Evolutionary conservation across 2,113 vertebrate genomes (phyloP).

Genomic region (Agelaius tricolor): DNA sequence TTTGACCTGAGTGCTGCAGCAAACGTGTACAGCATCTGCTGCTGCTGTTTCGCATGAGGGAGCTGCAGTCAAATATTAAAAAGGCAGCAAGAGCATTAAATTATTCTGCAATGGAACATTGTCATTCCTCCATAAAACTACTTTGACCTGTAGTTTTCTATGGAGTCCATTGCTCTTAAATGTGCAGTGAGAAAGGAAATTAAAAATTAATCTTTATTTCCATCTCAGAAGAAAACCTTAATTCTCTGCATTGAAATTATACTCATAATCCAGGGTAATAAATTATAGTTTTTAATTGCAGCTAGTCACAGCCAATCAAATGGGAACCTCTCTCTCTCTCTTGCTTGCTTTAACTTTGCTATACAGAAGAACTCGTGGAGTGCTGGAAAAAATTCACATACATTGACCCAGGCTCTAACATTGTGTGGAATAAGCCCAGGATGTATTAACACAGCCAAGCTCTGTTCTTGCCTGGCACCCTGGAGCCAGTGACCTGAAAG

Average conservation of each 20-base stretch:
- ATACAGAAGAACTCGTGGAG: constrained; percentile 8
- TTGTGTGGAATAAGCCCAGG: background rate
- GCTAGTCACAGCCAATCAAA: constrained; percentile 71
- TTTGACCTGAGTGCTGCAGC: constrained; percentile 61
- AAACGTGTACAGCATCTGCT: background rate
- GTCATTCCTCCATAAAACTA: constrained; percentile 75
- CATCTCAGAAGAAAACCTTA: constrained; percentile 84
- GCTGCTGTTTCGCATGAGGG: constrained; percentile 65
- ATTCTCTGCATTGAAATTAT: constrained; percentile 82
- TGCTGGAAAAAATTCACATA: background rate
- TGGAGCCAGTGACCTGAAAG: background rate
- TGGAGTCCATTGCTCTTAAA: constrained; percentile 73
- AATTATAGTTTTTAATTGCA: constrained; percentile 78
- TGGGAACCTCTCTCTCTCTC: constrained; percentile 15
- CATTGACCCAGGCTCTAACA: background rate
- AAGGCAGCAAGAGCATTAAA: constrained; percentile 72
- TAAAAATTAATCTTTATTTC: constrained; percentile 88
- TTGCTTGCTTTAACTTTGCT: constrained; percentile 53
- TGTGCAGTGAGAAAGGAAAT: constrained; percentile 83
- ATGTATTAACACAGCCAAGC: background rate
- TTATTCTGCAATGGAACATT: constrained; percentile 70
- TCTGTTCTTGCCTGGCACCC: background rate
- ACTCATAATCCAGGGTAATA: constrained; percentile 77
- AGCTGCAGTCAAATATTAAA: constrained; percentile 76
- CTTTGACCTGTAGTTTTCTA: constrained; percentile 72